Base-by-base conservation (phyloP, 2,888 invertebrate species). In the Hydraecia micacea region DNA sequence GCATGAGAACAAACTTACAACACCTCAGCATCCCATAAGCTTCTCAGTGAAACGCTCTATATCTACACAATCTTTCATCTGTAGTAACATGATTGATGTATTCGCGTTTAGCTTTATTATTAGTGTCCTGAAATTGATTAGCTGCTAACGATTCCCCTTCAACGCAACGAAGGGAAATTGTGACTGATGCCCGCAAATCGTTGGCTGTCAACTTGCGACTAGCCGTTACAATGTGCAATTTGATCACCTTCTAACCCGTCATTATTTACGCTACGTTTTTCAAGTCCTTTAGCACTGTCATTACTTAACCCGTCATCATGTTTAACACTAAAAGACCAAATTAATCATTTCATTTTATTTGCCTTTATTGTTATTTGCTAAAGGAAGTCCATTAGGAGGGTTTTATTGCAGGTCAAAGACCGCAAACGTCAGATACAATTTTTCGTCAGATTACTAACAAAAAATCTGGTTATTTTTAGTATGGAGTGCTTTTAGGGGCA, bases 151-250 rank as follows among this genome's bases (percentile, higher is more conserved):
- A 85, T 62, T 46, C 36, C 39, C 15, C 52, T 58, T 60, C 69
- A 66, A 65, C 63, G 63, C 21, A 60, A 39, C 36, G n/a, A 67
- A 65, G 58, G 42, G 58, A 72, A 70, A 73, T 73, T 69, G 71
- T 65, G 46, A 82, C 49, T 42, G 69, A 85, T 81, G 25, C 39
- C 63, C 46, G 73, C 77, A 76, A 82, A 82, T 73, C 18, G 49
- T 49, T 83, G n/a, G 42, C 42, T 83, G 83, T 73, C 83, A 83
- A 70, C 58, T 69, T 28, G 32, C 52, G 32, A 77, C 69, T 73
- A 55, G 76, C 36, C 58, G 70, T 13, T 46, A 77, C 83, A 86
- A 77, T 82, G 70, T 81, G 60, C 77, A 82, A 82, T 85, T 85
- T 82, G 74, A 49, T 60, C 39, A 65, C 58, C n/a, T 62, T 15